These are phyloP conservation scores for Planiliza haematocheilus DNA, from an alignment of 2,113 vertebrate species.

Conservation along the genomic window DNA sequence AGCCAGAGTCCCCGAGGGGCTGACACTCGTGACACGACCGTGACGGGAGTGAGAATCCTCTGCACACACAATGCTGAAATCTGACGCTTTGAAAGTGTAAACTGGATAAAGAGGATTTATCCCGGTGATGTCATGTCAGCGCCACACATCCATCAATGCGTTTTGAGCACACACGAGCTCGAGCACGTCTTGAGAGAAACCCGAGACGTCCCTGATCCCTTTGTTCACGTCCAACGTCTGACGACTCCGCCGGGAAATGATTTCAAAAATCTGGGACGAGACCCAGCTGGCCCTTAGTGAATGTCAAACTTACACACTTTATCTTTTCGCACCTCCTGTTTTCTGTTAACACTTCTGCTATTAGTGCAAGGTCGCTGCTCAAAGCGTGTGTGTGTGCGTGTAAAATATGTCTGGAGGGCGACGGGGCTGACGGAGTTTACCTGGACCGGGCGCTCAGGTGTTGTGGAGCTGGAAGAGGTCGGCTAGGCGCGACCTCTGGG, in stretches of 20 bases:
- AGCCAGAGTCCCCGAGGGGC: constrained; percentile 27
- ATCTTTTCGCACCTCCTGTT: constrained; percentile 65
- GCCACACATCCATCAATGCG: constrained; percentile 5
- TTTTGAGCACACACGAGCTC: constrained; percentile 11
- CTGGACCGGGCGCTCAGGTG: constrained; percentile 50
- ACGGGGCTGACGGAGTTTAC: constrained; percentile 25
- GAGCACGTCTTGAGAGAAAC: constrained; percentile 33
- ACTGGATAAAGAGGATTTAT: constrained; percentile 39
- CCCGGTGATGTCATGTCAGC: constrained; percentile 40
- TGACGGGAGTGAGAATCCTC: constrained; percentile 13
- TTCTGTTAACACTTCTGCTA: constrained; percentile 56
- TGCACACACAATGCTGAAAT: constrained; percentile 46
- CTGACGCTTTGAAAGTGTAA: constrained; percentile 44
- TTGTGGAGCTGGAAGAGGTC: constrained; percentile 13
- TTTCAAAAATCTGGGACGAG: constrained; percentile 64
- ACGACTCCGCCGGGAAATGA: constrained; percentile 23
- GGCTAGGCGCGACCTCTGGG: constrained; percentile 23
- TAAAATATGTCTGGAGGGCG: constrained; percentile 26
- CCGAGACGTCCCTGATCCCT: constrained; percentile 30
- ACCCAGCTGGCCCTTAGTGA: constrained; percentile 54
- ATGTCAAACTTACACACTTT: constrained; percentile 56
- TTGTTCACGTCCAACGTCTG: constrained; percentile 17
- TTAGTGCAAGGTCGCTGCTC: constrained; percentile 61
- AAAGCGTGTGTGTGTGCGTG: constrained; percentile 8
- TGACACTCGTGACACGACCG: constrained; percentile 15